Percentiles rank a stretch among this genome's conserved stretches.
Conservation (phyloP, 1,140 invertebrate genomes). For the Drosophila grimshawi region DNA sequence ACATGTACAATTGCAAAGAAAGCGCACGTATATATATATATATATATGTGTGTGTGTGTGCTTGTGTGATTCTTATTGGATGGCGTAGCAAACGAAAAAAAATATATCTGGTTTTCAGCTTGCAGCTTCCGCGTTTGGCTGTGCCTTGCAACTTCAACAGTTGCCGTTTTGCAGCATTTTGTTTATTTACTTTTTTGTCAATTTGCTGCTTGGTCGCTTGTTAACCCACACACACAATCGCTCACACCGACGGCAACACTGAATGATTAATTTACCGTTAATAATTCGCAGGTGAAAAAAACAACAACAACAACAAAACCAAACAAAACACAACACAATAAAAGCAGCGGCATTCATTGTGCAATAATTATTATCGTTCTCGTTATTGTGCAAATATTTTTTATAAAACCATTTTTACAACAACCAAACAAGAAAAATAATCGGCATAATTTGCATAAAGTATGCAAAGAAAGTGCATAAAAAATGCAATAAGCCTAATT, state of each 20-base stretch:
- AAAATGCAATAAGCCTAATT: conserved; percentile 5
- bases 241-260: conserved; percentile 5
- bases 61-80: conserved; percentile 66
- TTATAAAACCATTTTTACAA: conserved; percentile 46
- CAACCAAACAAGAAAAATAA: conserved; percentile 24
- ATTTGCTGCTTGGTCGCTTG: conserved; percentile 58
- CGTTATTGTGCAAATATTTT: conserved; percentile 55
- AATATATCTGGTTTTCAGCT: conserved; percentile 68
- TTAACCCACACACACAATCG: conserved; percentile 43
- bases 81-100: conserved; percentile 49
- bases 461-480: not conserved
- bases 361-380: conserved; percentile 56
- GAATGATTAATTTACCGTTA: conserved; percentile 76
- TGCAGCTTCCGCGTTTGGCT: conserved; percentile 72
- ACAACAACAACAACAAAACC: conserved; percentile 34
- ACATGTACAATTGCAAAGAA: conserved; percentile 41
- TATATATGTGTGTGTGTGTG: too few species aligned
- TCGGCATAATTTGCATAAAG: conserved; percentile 5
- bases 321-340: conserved; percentile 40
- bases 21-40: conserved; percentile 47
- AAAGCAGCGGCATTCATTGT: conserved; percentile 54
- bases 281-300: conserved; percentile 72
- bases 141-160: conserved; percentile 63
- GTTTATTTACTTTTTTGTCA: conserved; percentile 76
- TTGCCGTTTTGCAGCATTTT: conserved; percentile 68